A percentile compares a stretch with the other conserved stretches of the same genome.
phyloP scores from a whole-genome alignment of 2,888 invertebrate species.

The Lasioglossum villosulum region DNA sequence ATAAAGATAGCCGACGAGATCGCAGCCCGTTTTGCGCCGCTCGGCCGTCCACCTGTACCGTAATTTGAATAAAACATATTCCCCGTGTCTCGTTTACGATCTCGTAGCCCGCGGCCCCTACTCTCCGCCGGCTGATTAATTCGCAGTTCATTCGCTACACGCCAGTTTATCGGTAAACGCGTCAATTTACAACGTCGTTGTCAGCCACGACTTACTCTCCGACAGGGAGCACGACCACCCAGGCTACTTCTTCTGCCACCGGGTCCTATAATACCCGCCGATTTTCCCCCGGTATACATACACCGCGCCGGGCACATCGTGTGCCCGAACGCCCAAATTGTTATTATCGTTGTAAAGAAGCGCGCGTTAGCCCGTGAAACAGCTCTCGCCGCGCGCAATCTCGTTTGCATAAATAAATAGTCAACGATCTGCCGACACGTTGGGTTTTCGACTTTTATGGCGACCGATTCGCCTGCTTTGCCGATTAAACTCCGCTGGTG shows the following conservation, averaged over 20 bases:
- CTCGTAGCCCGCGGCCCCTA: slow-evolving; percentile 47
- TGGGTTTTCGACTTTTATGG: background rate
- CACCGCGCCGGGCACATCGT: background rate
- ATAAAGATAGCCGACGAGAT: slow-evolving; percentile 4
- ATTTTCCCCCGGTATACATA: background rate
- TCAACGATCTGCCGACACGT: background rate
- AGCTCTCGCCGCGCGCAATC: background rate
- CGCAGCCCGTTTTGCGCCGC: background rate
- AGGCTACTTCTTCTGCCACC: slow-evolving; percentile 1
- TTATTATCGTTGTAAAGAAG: slow-evolving; percentile 60
- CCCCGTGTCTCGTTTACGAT: slow-evolving; percentile 30
- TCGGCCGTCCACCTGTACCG: slow-evolving; percentile 5
- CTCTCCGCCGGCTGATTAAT: slow-evolving; percentile 44
- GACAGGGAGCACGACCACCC: slow-evolving; percentile 46
- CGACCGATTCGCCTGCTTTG: background rate
- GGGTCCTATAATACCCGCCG: background rate
- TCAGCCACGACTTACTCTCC: slow-evolving; percentile 10
- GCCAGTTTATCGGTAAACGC: slow-evolving; percentile 61
- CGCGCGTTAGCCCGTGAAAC: background rate
- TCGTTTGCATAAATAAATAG: slow-evolving; percentile 52
- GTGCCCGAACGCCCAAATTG: background rate
- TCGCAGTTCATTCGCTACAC: slow-evolving; percentile 53
- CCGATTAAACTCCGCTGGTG: background rate
- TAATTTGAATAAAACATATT: slow-evolving; percentile 52
- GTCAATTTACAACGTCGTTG: slow-evolving; percentile 57